Conservation (phyloP, 2,797 vertebrate species). For the Steatocranus sp. region DNA sequence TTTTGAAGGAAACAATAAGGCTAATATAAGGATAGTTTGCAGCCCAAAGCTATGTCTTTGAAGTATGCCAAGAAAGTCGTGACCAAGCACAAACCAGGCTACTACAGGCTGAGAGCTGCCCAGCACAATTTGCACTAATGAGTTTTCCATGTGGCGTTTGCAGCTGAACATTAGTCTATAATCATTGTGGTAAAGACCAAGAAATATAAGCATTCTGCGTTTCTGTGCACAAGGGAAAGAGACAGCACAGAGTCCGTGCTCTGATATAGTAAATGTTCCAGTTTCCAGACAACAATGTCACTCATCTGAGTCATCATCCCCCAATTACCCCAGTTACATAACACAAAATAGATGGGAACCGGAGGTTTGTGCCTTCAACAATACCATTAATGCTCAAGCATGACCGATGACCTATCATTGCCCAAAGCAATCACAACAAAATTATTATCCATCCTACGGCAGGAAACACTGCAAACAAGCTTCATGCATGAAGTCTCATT, state of each 20-base stretch:
- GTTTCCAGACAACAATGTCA: conserved; percentile 45
- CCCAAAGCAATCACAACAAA: conserved; percentile 3
- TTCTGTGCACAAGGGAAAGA: background rate
- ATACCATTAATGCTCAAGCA: conserved; percentile 22
- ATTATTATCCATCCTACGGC: conserved; percentile 5
- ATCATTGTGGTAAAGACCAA: conserved; percentile 42
- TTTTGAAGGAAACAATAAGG: background rate
- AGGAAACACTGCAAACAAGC: conserved; percentile 1
- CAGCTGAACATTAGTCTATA: conserved; percentile 49
- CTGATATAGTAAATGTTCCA: conserved; percentile 26
- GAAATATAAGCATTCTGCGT: conserved; percentile 25
- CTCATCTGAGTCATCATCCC: conserved; percentile 51
- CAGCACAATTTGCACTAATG: conserved; percentile 44
- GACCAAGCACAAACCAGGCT: background rate
- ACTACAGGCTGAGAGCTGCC: conserved; percentile 17
- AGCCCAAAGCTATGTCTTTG: background rate
- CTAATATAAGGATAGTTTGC: background rate
- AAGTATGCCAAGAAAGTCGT: conserved; percentile 5
- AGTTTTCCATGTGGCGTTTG: conserved; percentile 65
- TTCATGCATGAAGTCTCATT: background rate
- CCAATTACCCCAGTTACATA: conserved; percentile 51
- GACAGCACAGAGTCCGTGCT: background rate
- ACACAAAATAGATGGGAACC: conserved; percentile 32
- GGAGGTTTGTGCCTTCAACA: conserved; percentile 31
- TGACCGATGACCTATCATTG: conserved; percentile 24